Evolutionary conservation across 2,797 vertebrate species (phyloP).

Genomic region (Chloroceryle amazona): DNA sequence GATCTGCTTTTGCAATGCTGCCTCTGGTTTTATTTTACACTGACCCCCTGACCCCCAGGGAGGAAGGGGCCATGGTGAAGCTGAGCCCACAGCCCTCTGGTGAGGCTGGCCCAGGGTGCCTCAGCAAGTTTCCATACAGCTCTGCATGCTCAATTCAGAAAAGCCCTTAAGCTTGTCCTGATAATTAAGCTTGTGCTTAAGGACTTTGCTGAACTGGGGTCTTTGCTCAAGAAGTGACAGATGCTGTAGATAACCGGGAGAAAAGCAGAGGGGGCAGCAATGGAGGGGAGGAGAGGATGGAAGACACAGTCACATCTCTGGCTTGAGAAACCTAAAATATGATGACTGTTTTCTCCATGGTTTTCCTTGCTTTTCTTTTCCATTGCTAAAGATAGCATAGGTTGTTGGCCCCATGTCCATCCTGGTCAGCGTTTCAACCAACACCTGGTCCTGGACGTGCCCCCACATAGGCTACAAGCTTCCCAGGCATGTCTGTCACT

Average conservation of each 20-base stretch:
- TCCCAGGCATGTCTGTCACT: background rate
- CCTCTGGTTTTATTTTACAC: conserved; percentile 14
- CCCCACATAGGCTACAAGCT: accelerated
- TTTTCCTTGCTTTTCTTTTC: background rate
- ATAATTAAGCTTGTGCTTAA: background rate
- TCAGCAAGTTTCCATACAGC: background rate
- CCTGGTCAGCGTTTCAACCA: background rate
- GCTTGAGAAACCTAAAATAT: background rate
- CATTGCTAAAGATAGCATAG: accelerated
- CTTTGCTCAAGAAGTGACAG: background rate
- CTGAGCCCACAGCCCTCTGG: accelerated
- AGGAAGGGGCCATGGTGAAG: background rate
- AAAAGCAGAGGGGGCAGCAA: accelerated
- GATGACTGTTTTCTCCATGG: background rate
- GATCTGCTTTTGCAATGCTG: background rate
- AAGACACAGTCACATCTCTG: accelerated
- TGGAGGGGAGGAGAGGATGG: background rate
- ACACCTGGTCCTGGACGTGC: background rate
- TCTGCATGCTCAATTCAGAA: background rate
- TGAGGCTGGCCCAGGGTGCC: accelerated
- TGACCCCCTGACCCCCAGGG: background rate
- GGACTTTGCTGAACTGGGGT: background rate
- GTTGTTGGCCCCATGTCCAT: accelerated
- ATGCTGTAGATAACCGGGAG: background rate
- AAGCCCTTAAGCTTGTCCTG: background rate